Evolutionary conservation across 1,140 invertebrate species (phyloP).

Genomic region (Dreissena rostriformis): DNA sequence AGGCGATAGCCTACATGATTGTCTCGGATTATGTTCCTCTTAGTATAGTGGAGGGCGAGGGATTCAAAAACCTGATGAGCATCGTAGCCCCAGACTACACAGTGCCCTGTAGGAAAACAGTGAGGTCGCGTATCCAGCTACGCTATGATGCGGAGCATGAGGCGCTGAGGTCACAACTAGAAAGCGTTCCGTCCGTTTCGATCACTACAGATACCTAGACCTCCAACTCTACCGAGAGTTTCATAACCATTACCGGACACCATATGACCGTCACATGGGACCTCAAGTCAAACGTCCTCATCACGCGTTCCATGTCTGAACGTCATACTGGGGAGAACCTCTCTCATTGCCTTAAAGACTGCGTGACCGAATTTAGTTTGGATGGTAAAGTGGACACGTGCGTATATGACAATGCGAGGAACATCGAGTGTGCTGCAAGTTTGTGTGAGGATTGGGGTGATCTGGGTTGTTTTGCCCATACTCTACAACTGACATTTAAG

Average conservation of each 20-base stretch:
- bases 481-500: not conserved
- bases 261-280: too few species aligned
- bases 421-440: not conserved
- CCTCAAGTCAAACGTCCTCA: too few species aligned
- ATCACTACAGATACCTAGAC: too few species aligned
- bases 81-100: conserved; percentile 1
- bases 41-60: conserved; percentile 9
- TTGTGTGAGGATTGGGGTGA: not conserved
- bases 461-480: too few species aligned
- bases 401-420: not conserved
- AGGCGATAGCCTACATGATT: conserved; percentile 24
- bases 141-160: not conserved
- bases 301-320: too few species aligned
- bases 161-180: not conserved
- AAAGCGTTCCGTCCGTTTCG: too few species aligned
- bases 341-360: too few species aligned
- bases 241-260: too few species aligned
- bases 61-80: conserved; percentile 6
- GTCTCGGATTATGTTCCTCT: conserved; percentile 1
- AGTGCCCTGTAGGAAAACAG: not conserved
- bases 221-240: too few species aligned
- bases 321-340: too few species aligned
- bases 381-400: too few species aligned
- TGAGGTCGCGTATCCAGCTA: not conserved
- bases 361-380: too few species aligned